Conservation (phyloP, 2,888 invertebrate species). For the Aporophyla nigra region DNA sequence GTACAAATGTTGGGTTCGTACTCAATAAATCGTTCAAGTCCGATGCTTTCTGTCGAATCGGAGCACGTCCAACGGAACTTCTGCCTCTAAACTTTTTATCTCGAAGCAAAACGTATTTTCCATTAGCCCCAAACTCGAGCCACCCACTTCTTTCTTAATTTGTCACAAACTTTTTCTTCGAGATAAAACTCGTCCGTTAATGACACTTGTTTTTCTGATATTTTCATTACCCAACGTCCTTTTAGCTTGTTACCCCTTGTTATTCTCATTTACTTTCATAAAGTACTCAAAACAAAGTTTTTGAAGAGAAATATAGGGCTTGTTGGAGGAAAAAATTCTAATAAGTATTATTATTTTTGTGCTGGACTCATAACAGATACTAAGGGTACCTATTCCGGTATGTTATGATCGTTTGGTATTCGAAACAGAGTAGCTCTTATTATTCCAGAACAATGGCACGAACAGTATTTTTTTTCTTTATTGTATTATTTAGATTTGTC, state of each 20-base stretch:
- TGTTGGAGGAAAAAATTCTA: conserved; percentile 25
- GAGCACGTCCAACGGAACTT: conserved; percentile 60
- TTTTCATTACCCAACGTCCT: conserved; percentile 73
- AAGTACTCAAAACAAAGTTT: conserved; percentile 59
- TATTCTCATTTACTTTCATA: conserved; percentile 61
- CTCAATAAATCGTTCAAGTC: conserved; percentile 58
- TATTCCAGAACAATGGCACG: conserved; percentile 41
- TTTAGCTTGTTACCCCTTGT: conserved; percentile 58
- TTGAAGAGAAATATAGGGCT: conserved; percentile 33
- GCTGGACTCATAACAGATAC: conserved; percentile 55
- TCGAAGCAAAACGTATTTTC: conserved; percentile 64
- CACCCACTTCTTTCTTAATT: conserved; percentile 79
- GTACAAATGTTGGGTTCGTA: conserved; percentile 49
- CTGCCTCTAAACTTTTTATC: conserved; percentile 67
- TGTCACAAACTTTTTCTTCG: conserved; percentile 78
- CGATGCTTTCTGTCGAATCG: conserved; percentile 52
- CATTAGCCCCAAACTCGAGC: conserved; percentile 52
- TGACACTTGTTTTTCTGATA: conserved; percentile 78
- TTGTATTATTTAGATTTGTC: conserved; percentile 56
- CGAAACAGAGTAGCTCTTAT: conserved; percentile 45
- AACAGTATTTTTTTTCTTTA: conserved; percentile 36
- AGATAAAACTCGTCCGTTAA: conserved; percentile 79
- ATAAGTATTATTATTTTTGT: conserved; percentile 58
- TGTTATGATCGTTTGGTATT: conserved; percentile 53
- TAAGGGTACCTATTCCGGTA: conserved; percentile 46